Conservation (phyloP, 2,888 invertebrate species). For the Liposcelis brunnea region DNA sequence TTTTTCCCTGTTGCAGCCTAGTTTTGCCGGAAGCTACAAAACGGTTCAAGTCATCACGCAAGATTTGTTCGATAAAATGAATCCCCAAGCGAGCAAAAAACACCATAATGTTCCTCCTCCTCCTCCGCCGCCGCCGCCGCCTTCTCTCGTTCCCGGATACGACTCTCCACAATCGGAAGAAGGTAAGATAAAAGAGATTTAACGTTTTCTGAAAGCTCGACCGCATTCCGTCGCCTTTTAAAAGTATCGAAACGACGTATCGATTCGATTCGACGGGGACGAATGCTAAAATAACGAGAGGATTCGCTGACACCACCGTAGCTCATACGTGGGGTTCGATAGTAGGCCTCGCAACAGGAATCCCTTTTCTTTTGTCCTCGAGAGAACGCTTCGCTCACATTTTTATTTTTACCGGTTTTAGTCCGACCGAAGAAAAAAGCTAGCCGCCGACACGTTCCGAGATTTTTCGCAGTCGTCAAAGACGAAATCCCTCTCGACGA, state of each 20-base stretch:
- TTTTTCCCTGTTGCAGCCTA: constrained; percentile 14
- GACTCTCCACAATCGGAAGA: too few species aligned
- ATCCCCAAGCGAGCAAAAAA: constrained; percentile 43
- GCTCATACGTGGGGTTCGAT: constrained; percentile 3
- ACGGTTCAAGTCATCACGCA: constrained; percentile 79
- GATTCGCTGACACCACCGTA: constrained; percentile 2
- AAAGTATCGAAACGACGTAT: too few species aligned
- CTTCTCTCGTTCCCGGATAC: constrained; percentile 22
- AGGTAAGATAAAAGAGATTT: constrained; percentile 17
- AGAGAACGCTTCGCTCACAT: too few species aligned
- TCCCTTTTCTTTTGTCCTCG: too few species aligned
- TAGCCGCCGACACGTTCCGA: constrained; percentile 41
- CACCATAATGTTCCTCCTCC: constrained; percentile 66
- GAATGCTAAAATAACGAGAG: constrained; percentile 13
- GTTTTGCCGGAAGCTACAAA: constrained; percentile 43
- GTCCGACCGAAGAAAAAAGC: constrained; percentile 19
- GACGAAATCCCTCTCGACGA: constrained; percentile 34
- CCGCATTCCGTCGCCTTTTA: too few species aligned
- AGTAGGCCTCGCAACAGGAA: constrained; percentile 7
- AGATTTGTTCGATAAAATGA: constrained; percentile 69
- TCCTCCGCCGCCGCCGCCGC: constrained; percentile 72
- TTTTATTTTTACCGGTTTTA: background rate
- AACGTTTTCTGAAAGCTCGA: too few species aligned
- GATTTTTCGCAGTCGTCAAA: constrained; percentile 92
- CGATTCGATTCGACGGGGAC: too few species aligned